A percentile compares a stretch with the other conserved stretches of the same genome.
Evolutionary conservation across 2,113 vertebrate species (phyloP).

Genomic region (Indicator indicator): DNA sequence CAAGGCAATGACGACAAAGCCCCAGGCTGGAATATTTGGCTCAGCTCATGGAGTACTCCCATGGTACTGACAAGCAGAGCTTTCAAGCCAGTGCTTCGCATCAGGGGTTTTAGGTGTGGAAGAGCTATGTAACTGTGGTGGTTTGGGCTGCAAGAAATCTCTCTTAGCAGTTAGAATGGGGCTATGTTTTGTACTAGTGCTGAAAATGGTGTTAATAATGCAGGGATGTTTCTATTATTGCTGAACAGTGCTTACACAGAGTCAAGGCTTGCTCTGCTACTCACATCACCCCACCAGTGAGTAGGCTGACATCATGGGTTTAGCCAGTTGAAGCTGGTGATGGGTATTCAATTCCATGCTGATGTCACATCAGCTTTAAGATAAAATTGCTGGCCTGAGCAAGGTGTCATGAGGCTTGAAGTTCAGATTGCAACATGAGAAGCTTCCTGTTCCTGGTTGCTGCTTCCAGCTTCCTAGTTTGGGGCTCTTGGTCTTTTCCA

Average conservation of each 20-base stretch:
- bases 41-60: not conserved
- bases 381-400: too few relatives aligned
- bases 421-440: too few relatives aligned
- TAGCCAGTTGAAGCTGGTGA: too few relatives aligned
- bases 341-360: too few relatives aligned
- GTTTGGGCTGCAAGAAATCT: not conserved
- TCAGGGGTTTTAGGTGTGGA: not conserved
- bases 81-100: not conserved
- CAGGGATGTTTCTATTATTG: not conserved
- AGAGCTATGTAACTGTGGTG: not conserved
- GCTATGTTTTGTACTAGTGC: not conserved
- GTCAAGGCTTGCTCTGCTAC: not conserved
- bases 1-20: rapidly evolving
- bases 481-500: too few relatives aligned
- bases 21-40: rapidly evolving
- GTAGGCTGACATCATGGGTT: not conserved
- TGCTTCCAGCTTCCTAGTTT: too few relatives aligned
- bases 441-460: too few relatives aligned
- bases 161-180: not conserved
- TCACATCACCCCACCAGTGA: not conserved
- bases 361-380: too few relatives aligned
- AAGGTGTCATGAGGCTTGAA: too few relatives aligned
- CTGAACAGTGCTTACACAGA: not conserved
- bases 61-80: rapidly evolving
- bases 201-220: not conserved